Evolutionary conservation across 2,113 vertebrate species (phyloP).

Genomic region (Promerops cafer): DNA sequence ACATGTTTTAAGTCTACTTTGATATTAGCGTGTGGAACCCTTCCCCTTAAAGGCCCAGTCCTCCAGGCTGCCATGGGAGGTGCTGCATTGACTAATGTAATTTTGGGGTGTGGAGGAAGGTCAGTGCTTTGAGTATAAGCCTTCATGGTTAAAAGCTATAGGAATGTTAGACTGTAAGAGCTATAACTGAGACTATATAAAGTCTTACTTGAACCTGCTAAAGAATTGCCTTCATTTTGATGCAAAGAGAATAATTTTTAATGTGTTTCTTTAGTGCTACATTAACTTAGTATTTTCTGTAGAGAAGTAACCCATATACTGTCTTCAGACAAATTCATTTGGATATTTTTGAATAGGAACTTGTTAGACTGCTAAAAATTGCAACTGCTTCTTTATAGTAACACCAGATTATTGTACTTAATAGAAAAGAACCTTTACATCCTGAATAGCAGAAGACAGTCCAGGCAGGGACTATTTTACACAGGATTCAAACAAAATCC

Average conservation of each 20-base stretch:
- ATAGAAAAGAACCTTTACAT: not conserved
- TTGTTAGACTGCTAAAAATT: not conserved
- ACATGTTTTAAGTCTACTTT: not conserved
- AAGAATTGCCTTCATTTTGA: not conserved
- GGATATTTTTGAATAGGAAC: not conserved
- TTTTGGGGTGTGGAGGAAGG: not conserved
- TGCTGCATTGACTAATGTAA: not conserved
- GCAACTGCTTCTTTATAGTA: not conserved
- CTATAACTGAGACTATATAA: not conserved
- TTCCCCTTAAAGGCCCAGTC: not conserved
- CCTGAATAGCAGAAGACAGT: not conserved
- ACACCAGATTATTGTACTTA: not conserved
- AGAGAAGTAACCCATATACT: not conserved
- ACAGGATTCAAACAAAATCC: not conserved
- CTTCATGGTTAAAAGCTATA: not conserved
- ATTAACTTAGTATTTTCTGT: not conserved
- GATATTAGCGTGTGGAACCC: not conserved
- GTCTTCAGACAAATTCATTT: not conserved
- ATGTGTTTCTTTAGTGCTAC: not conserved
- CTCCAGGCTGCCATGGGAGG: not conserved
- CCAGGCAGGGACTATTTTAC: not conserved
- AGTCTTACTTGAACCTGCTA: not conserved
- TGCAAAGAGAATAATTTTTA: not conserved
- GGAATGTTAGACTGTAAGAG: not conserved
- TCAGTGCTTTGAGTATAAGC: not conserved